Conservation (phyloP, 2,113 vertebrate genomes). For the Riparia riparia region DNA sequence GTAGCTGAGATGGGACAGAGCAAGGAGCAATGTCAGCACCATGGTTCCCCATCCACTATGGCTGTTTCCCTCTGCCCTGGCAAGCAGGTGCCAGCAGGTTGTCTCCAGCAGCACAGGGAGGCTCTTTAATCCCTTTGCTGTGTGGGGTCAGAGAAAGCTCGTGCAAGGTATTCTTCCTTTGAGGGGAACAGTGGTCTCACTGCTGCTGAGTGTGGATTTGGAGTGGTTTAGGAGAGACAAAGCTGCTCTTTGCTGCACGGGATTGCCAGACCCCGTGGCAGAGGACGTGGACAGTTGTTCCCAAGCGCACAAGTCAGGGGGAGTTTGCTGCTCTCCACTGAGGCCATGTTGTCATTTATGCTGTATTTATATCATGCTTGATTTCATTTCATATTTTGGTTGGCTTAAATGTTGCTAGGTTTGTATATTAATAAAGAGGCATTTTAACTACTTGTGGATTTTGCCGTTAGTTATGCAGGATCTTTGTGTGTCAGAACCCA, state of each 20-base stretch:
- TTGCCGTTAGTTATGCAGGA: background rate
- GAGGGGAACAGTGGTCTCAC: background rate
- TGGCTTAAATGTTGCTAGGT: conserved; percentile 42
- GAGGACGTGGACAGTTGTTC: background rate
- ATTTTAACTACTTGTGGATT: conserved; percentile 38
- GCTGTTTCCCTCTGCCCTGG: background rate
- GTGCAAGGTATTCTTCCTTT: rapidly evolving
- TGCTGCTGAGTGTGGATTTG: background rate
- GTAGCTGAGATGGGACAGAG: background rate
- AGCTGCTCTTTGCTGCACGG: background rate
- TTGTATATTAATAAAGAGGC: conserved; percentile 76
- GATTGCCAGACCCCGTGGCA: background rate
- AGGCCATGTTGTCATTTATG: background rate
- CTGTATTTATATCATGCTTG: conserved; percentile 44
- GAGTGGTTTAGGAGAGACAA: background rate
- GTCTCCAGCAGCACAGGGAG: background rate
- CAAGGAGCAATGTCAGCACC: background rate
- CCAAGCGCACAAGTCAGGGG: background rate
- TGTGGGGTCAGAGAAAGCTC: background rate
- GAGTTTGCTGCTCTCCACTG: conserved; percentile 4
- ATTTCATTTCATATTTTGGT: conserved; percentile 21
- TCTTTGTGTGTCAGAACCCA: background rate
- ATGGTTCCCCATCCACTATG: background rate
- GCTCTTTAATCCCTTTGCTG: background rate
- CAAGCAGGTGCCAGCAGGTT: background rate